phyloP scores from a whole-genome alignment of 2,113 vertebrate genomes.

The Opisthocomus hoazin region DNA sequence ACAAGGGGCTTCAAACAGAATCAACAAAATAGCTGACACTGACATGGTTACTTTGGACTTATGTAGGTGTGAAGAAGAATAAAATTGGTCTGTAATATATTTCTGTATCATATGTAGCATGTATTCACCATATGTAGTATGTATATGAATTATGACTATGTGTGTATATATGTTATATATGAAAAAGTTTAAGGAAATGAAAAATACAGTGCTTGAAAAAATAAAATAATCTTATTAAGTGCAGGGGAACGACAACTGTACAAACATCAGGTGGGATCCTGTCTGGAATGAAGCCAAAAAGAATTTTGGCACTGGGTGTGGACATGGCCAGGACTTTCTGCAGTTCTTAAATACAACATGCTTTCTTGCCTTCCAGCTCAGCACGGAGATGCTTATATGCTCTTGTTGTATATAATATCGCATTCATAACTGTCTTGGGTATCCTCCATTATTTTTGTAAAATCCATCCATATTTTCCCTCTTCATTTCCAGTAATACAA shows the following conservation, averaged over 20 bases:
- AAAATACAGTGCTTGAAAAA: neutral
- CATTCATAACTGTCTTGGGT: neutral
- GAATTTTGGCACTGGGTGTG: neutral
- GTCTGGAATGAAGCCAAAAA: neutral
- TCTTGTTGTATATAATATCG: neutral
- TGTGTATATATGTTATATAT: neutral
- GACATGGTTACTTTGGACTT: neutral
- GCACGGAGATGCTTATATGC: neutral
- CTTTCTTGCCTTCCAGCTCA: neutral
- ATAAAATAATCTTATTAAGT: neutral
- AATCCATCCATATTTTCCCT: neutral
- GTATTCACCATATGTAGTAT: neutral
- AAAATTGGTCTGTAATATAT: neutral
- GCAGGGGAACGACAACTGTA: neutral
- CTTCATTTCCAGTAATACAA: neutral
- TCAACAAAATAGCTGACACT: neutral
- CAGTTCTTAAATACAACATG: neutral
- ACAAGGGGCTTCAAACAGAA: neutral
- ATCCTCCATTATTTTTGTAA: neutral
- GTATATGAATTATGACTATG: neutral
- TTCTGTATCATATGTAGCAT: neutral
- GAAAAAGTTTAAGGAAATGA: slow-evolving; percentile 6
- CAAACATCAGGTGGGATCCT: slow-evolving; percentile 5
- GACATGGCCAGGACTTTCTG: neutral
- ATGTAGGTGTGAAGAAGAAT: neutral